Base-by-base conservation (phyloP, 2,797 vertebrate genomes). In the Pteronotus mesoamericanus region DNA sequence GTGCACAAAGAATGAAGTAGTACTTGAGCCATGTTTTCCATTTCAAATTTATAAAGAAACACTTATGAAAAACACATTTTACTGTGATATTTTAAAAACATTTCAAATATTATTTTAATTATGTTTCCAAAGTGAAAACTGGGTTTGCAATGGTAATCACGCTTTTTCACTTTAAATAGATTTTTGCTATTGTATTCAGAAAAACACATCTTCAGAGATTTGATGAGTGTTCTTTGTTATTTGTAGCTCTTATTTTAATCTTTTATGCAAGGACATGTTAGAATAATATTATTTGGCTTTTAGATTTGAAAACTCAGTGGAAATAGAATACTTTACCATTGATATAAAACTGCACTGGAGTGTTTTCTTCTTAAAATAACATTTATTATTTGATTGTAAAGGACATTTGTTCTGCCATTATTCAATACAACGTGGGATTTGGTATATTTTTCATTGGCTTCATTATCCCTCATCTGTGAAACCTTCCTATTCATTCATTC, bases 111-210 rank as follows among this genome's bases (percentile, higher is more conserved):
- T 44, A 34, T 0, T 0, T 53, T 64, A 57, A 22, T 89, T 26
- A 19, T 10, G 57, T 21, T 91, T 68, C 21, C 14, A 32, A 34
- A 37, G 46, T 32, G 46, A 59, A 83, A 93, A 32, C 48, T 14
- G 19, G 44, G 5, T 75, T 64, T 71, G n/a, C 9, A 55, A 2
- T 72, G 14, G 48, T 68, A 37, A 68, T 61, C 5, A 4, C 37
- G 6, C 6, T 77, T 86, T 94, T 29, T 59, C 84, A 42, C 44
- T 74, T 96, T 57, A 94, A 84, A 64, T 51, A 14, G 86, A 79
- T 57, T 82, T 69, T 88, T 89, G 51, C 46, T 78, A 42, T 95
- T 80, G 21, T 71, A 85, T 92, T 86, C 82, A 16, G 61, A 92
- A 85, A 94, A 94, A 64, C 32, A 68, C 37, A 72, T 82, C 29